Evolutionary conservation across 2,797 vertebrate species (phyloP), one percentile per base, ranked within the genome.

Genomic region (Acanthornis magna): DNA sequence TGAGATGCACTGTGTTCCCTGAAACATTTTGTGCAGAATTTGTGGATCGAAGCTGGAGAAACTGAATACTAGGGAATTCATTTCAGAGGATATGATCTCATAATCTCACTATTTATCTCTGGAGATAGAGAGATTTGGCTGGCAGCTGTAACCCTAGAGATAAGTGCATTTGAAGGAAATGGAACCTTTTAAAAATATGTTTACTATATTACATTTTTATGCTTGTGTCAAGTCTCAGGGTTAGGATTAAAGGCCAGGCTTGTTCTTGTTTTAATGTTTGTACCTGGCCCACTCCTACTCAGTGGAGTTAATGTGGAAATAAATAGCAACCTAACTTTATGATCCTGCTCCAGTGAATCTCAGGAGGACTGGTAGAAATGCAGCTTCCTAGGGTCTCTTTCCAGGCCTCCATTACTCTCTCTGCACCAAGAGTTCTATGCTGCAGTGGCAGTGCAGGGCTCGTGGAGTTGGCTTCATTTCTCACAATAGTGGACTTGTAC

Each of bases 41-140:
- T 55, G 38, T 88, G 81, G 92, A 93, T 89, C 0, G 6, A 95
- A 91, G 90, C 55, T 78, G 91, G 92, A 85, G 68, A 88, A 94
- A 91, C 72, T 74, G 78, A 95, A 79, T 93, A 91, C 43, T 57
- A 55, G 73, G 71, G 92, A 94, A 92, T 94, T 96, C 9, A 95
- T 95, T 96, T 95, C 53, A 81, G 79, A 63, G 79, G 72, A 84
- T 84, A 93, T 86, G 91, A 95, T 96, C 91, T 95, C 88, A 93
- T 91, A 92, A 89, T 94, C 80, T 85, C 77, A 74, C 86, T 93
- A 27, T 95, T 91, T 83, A 78, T 96, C 91, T 89, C 74, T 94
- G 48, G 85, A 95, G 93, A 94, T 87, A 74, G 91, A 92, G 85
- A 93, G 87, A 79, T 95, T 93, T 84, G 71, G 42, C 85, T 54